Conservation (phyloP, 1,140 invertebrate species). For the Drosophila suzukii region DNA sequence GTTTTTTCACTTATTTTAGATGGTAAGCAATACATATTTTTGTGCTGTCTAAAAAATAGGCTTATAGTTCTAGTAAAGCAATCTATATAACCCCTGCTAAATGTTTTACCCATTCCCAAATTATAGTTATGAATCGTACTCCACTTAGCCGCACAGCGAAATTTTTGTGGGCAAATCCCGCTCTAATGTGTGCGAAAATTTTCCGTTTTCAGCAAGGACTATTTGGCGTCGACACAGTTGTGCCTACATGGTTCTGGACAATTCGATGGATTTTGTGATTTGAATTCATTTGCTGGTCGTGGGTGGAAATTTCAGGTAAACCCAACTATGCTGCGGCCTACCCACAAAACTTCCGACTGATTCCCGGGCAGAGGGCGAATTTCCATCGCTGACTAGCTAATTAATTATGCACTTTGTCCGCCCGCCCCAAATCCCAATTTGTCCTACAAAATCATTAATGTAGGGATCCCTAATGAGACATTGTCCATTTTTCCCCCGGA, state of each 20-base stretch:
- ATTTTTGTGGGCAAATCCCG: conserved; percentile 15
- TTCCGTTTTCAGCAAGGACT: conserved; percentile 57
- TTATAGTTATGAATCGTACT: conserved; percentile 10
- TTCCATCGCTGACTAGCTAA: conserved; percentile 30
- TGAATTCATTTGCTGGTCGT: conserved; percentile 41
- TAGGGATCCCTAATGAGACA: conserved; percentile 54
- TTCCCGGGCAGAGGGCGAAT: conserved; percentile 14
- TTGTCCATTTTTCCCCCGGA: conserved; percentile 42
- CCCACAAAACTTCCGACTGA: conserved; percentile 49
- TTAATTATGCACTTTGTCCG: conserved; percentile 75
- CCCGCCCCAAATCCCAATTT: conserved; percentile 24
- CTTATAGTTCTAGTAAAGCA: background rate
- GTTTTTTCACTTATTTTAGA: background rate
- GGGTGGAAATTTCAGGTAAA: conserved; percentile 56
- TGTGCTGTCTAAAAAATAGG: too few relatives aligned
- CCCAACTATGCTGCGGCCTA: conserved; percentile 29
- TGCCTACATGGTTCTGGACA: conserved; percentile 77
- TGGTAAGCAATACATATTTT: too few relatives aligned
- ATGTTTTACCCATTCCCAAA: background rate
- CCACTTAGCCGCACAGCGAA: background rate
- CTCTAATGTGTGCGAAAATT: conserved; percentile 45
- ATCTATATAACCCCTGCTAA: background rate
- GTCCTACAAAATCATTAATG: conserved; percentile 71
- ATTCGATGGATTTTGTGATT: conserved; percentile 81
- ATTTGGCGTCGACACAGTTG: conserved; percentile 77